phyloP scores from a whole-genome alignment of 2,113 vertebrate species.

The Sphyrna mokarran region DNA sequence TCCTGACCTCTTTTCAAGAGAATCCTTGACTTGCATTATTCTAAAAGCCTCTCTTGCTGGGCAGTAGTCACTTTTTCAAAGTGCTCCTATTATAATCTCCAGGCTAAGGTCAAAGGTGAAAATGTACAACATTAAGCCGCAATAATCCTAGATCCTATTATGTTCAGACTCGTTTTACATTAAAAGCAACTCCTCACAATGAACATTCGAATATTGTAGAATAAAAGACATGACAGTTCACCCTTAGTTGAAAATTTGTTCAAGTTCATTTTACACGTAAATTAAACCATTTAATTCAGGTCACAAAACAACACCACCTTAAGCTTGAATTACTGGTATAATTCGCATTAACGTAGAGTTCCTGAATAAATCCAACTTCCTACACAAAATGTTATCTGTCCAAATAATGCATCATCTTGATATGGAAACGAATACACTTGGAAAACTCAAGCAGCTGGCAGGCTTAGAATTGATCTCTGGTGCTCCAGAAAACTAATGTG shows the following conservation, averaged over 20 bases:
- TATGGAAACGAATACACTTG: constrained; percentile 6
- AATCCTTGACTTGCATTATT: constrained; percentile 40
- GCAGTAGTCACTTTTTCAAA: neutral
- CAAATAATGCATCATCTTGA: constrained; percentile 8
- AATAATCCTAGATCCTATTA: neutral
- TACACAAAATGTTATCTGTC: neutral
- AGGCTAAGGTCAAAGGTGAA: neutral
- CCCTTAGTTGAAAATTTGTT: neutral
- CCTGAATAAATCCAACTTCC: constrained; percentile 4
- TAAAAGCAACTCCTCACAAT: neutral
- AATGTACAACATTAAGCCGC: neutral
- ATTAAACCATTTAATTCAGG: neutral
- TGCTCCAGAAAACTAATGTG: neutral
- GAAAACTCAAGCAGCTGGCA: neutral
- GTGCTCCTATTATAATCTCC: neutral
- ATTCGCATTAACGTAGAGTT: neutral
- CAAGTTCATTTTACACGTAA: neutral
- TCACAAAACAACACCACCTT: neutral
- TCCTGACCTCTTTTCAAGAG: constrained; percentile 40
- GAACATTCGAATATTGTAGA: neutral
- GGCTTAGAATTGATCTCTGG: constrained; percentile 12
- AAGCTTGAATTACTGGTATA: neutral
- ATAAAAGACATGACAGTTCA: neutral
- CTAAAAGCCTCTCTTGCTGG: neutral
- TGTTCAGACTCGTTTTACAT: neutral